Evolutionary conservation across 1,140 invertebrate genomes (phyloP).

Genomic region (Drosophila ambigua): DNA sequence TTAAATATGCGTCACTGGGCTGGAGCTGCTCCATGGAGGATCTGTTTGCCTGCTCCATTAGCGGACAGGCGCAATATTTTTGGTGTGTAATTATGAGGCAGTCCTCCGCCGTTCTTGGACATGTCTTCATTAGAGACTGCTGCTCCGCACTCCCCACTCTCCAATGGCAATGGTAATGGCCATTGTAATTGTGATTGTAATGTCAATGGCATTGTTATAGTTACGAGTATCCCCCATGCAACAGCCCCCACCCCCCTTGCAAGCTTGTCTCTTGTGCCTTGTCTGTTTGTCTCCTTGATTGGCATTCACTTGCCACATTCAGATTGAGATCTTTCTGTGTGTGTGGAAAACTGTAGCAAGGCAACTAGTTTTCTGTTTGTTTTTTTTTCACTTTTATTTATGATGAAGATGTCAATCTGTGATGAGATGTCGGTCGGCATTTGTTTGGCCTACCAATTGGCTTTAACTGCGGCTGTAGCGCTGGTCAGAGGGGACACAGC

Average conservation of each 20-base stretch:
- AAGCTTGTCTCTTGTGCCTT: slow-evolving; percentile 18
- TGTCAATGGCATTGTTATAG: slow-evolving; percentile 69
- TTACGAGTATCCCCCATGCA: slow-evolving; percentile 47
- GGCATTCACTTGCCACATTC: slow-evolving; percentile 78
- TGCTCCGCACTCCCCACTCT: no score
- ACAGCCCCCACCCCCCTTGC: not conserved
- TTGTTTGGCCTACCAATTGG: slow-evolving; percentile 76
- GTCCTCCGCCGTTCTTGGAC: slow-evolving; percentile 15
- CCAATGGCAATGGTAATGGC: slow-evolving; percentile 45
- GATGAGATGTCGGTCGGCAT: slow-evolving; percentile 61
- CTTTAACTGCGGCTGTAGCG: slow-evolving; percentile 35
- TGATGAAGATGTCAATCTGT: slow-evolving; percentile 83
- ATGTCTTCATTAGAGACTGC: slow-evolving; percentile 68
- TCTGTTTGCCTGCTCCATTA: slow-evolving; percentile 65
- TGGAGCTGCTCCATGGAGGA: slow-evolving; percentile 1
- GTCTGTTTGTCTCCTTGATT: slow-evolving; percentile 77
- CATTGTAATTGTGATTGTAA: slow-evolving; percentile 58
- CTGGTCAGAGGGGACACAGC: slow-evolving; percentile 51
- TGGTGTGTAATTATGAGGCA: slow-evolving; percentile 63
- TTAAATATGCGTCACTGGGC: slow-evolving; percentile 69
- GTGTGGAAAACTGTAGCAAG: slow-evolving; percentile 50
- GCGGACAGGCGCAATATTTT: slow-evolving; percentile 64
- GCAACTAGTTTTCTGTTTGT: not conserved
- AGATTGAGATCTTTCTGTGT: slow-evolving; percentile 44
- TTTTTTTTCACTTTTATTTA: slow-evolving; percentile 82